Percentiles rank a stretch among this genome's conserved stretches.
These are phyloP conservation scores for Quadroppia sp. DNA, from an alignment of 2,888 invertebrate species.

Conservation along the genomic window DNA sequence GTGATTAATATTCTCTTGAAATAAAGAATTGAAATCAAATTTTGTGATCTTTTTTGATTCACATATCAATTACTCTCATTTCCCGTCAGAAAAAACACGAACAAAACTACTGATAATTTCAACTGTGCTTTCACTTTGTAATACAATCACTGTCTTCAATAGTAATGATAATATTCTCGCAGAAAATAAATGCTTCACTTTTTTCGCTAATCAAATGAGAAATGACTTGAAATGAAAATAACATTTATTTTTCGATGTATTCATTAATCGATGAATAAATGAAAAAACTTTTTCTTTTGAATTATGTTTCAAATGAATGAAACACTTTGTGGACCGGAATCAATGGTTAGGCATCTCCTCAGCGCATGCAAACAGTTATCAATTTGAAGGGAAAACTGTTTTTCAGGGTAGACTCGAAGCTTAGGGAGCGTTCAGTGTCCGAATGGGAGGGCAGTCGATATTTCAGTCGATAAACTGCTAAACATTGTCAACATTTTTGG, in stretches of 20 bases:
- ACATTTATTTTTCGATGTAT: too few relatives aligned
- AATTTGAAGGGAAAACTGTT: neutral
- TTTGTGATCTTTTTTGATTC: neutral
- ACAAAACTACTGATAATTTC: constrained; percentile 13
- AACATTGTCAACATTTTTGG: constrained; percentile 29
- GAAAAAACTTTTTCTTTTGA: too few relatives aligned
- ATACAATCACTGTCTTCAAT: neutral
- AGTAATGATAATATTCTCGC: constrained; percentile 1
- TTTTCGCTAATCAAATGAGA: neutral
- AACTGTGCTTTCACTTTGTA: neutral
- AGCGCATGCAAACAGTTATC: constrained; percentile 1
- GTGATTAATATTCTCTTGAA: neutral
- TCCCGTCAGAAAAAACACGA: neutral
- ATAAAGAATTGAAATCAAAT: neutral
- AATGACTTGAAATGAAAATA: too few relatives aligned
- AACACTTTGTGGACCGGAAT: neutral
- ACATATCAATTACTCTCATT: constrained; percentile 15
- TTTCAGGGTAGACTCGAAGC: neutral
- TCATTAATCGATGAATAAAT: too few relatives aligned
- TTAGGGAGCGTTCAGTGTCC: neutral
- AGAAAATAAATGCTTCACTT: neutral
- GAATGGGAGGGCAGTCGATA: neutral
- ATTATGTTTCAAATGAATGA: too few relatives aligned
- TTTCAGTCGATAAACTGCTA: neutral
- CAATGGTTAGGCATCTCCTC: constrained; percentile 23